These are phyloP conservation scores for Cyanocitta stelleri DNA, from an alignment of 2,113 vertebrate species.

Conservation along the genomic window DNA sequence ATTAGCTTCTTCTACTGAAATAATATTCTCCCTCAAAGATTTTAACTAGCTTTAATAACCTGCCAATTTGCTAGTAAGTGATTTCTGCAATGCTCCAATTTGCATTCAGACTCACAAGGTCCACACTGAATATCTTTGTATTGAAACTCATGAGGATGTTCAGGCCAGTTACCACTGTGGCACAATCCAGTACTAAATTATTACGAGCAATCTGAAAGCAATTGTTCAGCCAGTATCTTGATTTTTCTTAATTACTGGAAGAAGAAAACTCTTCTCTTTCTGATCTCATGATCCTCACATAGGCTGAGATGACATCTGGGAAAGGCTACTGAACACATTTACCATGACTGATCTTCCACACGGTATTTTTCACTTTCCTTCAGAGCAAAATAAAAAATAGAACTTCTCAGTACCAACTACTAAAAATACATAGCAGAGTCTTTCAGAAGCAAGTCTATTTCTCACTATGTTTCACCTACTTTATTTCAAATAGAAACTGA, in stretches of 20 bases:
- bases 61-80: not conserved
- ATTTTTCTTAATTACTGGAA: not conserved
- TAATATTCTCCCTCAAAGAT: not conserved
- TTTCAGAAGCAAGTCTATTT: not conserved
- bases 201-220: not conserved
- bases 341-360: not conserved
- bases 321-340: not conserved
- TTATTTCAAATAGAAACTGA: not conserved
- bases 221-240: not conserved
- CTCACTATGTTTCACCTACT: not conserved
- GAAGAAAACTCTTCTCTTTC: not conserved
- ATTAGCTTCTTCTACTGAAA: not conserved
- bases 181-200: not conserved
- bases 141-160: not conserved
- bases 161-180: not conserved
- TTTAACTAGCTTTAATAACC: not conserved
- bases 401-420: not conserved
- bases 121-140: not conserved
- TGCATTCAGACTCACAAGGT: not conserved
- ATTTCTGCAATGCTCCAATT: not conserved
- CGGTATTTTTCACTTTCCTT: not conserved
- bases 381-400: not conserved
- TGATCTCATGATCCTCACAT: not conserved
- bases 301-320: not conserved
- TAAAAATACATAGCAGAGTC: not conserved